Evolutionary conservation across 2,113 vertebrate genomes (phyloP).

Genomic region (Ciconia boyciana): DNA sequence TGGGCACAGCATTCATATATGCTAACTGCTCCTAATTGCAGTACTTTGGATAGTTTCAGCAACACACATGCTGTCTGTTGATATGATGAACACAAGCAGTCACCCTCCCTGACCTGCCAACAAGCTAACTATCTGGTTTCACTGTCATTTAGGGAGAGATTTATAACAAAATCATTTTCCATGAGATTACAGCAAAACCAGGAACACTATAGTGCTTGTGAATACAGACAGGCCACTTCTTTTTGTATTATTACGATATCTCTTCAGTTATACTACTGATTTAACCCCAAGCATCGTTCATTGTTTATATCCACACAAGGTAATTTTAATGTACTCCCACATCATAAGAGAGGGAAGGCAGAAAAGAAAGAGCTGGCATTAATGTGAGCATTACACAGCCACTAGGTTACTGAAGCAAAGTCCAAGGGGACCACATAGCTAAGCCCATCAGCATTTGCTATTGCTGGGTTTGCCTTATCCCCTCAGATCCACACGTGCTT

Average conservation of each 20-base stretch:
- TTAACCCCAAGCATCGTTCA: not conserved
- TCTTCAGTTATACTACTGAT: not conserved
- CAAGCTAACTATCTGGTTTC: not conserved
- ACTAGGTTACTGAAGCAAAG: not conserved
- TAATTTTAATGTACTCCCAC: not conserved
- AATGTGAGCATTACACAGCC: not conserved
- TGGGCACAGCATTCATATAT: fast-evolving
- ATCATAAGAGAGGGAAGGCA: not conserved
- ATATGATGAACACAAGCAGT: not conserved
- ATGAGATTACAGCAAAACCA: not conserved
- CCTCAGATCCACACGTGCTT: not conserved
- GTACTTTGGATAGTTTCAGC: not conserved
- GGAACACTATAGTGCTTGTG: not conserved
- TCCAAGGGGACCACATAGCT: not conserved
- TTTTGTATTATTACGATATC: not conserved
- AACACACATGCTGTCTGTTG: not conserved
- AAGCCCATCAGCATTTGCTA: not conserved
- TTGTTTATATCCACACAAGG: not conserved
- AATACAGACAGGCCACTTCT: not conserved
- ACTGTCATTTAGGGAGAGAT: not conserved
- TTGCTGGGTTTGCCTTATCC: not conserved
- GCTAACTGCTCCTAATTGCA: not conserved
- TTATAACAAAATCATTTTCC: not conserved
- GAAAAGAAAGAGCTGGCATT: not conserved
- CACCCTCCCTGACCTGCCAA: not conserved